A percentile compares a stretch with the other conserved stretches of the same genome.
Conservation (phyloP, 2,888 invertebrate genomes). For the Fragum fragum region DNA sequence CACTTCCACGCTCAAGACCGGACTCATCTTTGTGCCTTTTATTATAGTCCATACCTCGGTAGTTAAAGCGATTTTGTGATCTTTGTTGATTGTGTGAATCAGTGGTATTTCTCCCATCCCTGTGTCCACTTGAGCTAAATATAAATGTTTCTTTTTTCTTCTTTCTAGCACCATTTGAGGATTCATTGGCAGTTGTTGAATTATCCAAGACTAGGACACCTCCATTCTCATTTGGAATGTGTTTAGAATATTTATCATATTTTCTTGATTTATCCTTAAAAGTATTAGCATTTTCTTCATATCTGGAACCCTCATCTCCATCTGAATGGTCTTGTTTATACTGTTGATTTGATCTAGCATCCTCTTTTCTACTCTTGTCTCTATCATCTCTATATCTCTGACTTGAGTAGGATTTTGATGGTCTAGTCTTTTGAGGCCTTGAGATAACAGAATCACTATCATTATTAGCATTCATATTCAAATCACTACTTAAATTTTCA, state of each 20-base stretch:
- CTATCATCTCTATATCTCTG: conserved; percentile 15
- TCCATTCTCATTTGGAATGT: neutral
- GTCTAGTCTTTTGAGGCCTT: neutral
- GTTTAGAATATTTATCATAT: conserved; percentile 10
- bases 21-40: conserved; percentile 57
- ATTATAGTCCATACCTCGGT: conserved; percentile 60
- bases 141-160: conserved; percentile 35
- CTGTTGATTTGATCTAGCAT: neutral
- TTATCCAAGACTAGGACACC: neutral
- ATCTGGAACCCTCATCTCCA: neutral
- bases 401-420: conserved; percentile 21
- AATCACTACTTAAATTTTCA: neutral
- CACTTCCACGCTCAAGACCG: conserved; percentile 48
- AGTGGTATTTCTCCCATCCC: conserved; percentile 23
- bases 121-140: conserved; percentile 32
- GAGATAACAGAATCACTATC: neutral
- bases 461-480: neutral
- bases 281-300: neutral
- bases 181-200: neutral
- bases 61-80: conserved; percentile 52
- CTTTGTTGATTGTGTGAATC: conserved; percentile 27
- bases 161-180: conserved; percentile 10
- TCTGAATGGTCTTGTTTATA: neutral
- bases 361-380: neutral
- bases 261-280: conserved; percentile 5